A percentile compares a stretch with the other conserved stretches of the same genome.
Conservation (phyloP, 2,797 vertebrate species). For the Leucoraja ocellata region DNA sequence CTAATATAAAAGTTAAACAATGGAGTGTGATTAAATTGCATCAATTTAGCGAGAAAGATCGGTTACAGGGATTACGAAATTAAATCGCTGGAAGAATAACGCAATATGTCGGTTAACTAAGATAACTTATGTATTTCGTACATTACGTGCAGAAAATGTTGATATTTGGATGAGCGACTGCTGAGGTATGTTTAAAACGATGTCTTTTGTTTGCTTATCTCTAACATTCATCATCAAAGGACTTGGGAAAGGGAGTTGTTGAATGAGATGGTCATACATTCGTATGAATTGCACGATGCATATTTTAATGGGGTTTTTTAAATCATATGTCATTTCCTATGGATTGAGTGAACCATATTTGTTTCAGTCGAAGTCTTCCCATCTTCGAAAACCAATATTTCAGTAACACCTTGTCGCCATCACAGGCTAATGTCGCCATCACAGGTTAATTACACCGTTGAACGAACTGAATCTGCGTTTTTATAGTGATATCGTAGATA, state of each 20-base stretch:
- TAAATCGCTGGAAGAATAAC: too few relatives aligned
- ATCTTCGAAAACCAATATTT: background rate
- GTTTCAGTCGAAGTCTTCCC: background rate
- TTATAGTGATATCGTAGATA: background rate
- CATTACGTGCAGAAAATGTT: background rate
- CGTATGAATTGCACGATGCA: background rate
- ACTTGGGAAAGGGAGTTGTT: background rate
- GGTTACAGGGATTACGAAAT: background rate
- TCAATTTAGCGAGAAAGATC: background rate
- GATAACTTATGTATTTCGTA: too few relatives aligned
- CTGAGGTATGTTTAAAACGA: background rate
- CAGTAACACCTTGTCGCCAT: background rate
- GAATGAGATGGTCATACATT: background rate
- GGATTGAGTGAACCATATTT: background rate
- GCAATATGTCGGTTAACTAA: background rate
- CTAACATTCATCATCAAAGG: background rate
- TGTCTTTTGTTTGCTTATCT: background rate
- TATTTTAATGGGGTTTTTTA: background rate
- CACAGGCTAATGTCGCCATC: too few relatives aligned
- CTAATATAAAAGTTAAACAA: background rate
- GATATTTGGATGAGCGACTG: background rate
- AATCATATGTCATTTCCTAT: background rate
- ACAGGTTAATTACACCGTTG: background rate
- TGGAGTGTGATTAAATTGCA: background rate
- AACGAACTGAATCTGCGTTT: conserved; percentile 21